phyloP scores from a whole-genome alignment of 2,888 invertebrate species.

The Sarcophaga caerulescens region DNA sequence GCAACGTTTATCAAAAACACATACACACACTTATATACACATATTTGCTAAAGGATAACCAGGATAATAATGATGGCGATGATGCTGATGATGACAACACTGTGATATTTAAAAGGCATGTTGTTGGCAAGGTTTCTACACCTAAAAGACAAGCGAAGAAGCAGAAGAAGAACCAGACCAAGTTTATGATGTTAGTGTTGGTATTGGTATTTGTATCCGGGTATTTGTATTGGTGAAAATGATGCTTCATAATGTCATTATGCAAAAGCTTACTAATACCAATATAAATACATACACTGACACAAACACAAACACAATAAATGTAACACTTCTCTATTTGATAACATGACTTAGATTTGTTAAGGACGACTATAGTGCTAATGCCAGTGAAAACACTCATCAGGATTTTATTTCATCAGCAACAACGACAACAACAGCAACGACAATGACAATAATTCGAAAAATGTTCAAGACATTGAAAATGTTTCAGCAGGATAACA shows the following conservation, averaged over 20 bases:
- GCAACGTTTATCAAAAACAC: background rate
- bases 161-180: background rate
- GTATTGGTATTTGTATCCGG: background rate
- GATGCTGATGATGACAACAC: slow-evolving; percentile 24
- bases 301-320: background rate
- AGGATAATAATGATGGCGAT: background rate
- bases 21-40: background rate
- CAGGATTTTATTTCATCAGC: slow-evolving; percentile 1
- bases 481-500: background rate
- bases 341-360: slow-evolving; percentile 25
- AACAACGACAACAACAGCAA: background rate
- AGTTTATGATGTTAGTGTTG: background rate
- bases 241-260: slow-evolving; percentile 47
- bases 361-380: slow-evolving; percentile 5
- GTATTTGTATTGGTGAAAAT: slow-evolving; percentile 13
- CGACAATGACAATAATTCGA: background rate
- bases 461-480: background rate
- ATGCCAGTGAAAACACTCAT: slow-evolving; percentile 17
- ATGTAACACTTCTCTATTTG: background rate
- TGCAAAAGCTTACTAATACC: slow-evolving; percentile 35
- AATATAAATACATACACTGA: too few species aligned
- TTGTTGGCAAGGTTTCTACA: slow-evolving; percentile 1
- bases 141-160: too few species aligned
- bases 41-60: background rate
- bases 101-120: slow-evolving; percentile 11